Base-by-base conservation (phyloP, 37 sponge, comb jelly and placozoan genomes). In the Tethya wilhelma region DNA sequence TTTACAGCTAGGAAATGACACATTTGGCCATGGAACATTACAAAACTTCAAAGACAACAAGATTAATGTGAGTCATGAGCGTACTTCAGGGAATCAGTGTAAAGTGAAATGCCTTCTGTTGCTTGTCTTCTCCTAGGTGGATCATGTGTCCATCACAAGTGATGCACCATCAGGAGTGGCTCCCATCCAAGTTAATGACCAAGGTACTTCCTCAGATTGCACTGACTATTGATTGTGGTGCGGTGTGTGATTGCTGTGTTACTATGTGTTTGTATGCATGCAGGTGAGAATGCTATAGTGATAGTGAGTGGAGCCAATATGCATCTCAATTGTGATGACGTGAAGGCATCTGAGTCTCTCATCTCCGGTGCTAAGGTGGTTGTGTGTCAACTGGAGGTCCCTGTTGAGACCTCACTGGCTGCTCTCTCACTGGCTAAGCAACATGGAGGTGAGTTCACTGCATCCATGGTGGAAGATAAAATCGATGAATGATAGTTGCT, bases 251-350 rank as follows among this genome's bases (percentile, higher is more conserved):
- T 37, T 11, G 1, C n/a, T 69, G n/a, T n/a, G n/a, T n/a, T n/a
- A n/a, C n/a, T n/a, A n/a, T n/a, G n/a, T n/a, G n/a, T n/a, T n/a
- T n/a, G n/a, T n/a, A n/a, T n/a, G n/a, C n/a, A n/a, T n/a, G 41
- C 55, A 89, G 99, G 97, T 26, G 97, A 96, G 67, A 98, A 98
- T 66, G 36, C 85, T 25, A 98, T 98, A 44, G 92, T 96, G 31
- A 94, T 98, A 26, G 97, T 94, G 38, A 69, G 82, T 45, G 99
- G 99, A 56, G 99, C 99, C 39, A 98, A 98, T 33, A 59, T 45
- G 32, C 33, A 43, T 14, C 84, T 98, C 17, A 65, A 45, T 0
- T 62, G 67, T 4, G 86, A 56, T 23, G 99, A 94, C 60, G 86
- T 98, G 14, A 34, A 31, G 28, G 17, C 44, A 34, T 93, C 95